phyloP scores from a whole-genome alignment of 2,797 vertebrate species.

The Poecilia gillii region DNA sequence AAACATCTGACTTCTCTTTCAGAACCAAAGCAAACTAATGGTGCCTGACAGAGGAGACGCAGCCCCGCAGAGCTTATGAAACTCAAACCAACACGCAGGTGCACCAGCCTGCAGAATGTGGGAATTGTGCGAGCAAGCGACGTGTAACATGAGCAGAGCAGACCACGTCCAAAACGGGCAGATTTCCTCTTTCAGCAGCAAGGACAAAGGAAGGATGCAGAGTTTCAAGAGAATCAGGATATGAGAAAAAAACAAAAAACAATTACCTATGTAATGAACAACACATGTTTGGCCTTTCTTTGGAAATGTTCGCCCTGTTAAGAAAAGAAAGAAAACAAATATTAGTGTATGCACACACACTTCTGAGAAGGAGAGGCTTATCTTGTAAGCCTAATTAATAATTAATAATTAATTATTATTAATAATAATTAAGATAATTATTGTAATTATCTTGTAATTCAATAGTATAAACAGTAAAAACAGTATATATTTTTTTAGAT shows the following conservation, averaged over 20 bases:
- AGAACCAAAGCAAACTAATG: neutral
- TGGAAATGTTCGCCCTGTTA: slow-evolving; percentile 95
- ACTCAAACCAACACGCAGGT: slow-evolving; percentile 20
- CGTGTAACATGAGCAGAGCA: slow-evolving; percentile 1
- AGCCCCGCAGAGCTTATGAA: neutral
- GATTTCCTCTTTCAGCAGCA: slow-evolving; percentile 18
- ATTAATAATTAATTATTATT: no score
- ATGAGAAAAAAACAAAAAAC: neutral
- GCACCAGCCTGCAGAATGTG: slow-evolving; percentile 16
- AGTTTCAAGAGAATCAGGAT: neutral
- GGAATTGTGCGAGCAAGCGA: neutral
- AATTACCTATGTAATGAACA: slow-evolving; percentile 98
- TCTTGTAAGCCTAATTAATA: no score
- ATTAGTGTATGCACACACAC: slow-evolving; percentile 29
- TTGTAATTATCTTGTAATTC: neutral
- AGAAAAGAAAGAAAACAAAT: slow-evolving; percentile 28
- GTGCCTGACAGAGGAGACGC: slow-evolving; percentile 15
- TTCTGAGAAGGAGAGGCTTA: slow-evolving; percentile 19
- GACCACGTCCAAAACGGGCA: neutral
- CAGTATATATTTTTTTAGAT: no score
- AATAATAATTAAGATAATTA: no score
- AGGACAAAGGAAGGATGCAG: slow-evolving; percentile 29
- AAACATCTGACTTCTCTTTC: neutral
- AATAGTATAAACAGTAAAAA: no score
- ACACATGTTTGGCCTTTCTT: slow-evolving; percentile 99